Percentiles rank a stretch among this genome's conserved stretches.
phyloP scores from a whole-genome alignment of 2,888 invertebrate species.

The Perizoma affinitatum region DNA sequence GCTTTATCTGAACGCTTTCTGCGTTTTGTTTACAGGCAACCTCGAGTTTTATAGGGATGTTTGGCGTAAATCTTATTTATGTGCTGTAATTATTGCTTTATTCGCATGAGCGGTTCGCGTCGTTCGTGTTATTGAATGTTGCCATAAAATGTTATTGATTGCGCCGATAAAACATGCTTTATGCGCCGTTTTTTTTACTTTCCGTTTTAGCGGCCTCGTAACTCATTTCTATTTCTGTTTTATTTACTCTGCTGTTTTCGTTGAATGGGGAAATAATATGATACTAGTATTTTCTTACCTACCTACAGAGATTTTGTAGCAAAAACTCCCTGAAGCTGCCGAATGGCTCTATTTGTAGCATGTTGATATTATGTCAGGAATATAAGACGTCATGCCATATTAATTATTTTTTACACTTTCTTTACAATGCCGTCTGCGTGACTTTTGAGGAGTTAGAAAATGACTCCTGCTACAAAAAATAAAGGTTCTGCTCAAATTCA shows the following conservation, averaged over 20 bases:
- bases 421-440: too few relatives aligned
- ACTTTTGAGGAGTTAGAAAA: too few relatives aligned
- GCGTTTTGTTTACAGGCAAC: slow-evolving; percentile 75
- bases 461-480: too few relatives aligned
- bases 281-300: background rate
- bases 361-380: too few relatives aligned
- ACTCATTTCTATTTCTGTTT: slow-evolving; percentile 51
- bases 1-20: slow-evolving; percentile 65
- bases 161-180: slow-evolving; percentile 74
- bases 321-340: too few relatives aligned
- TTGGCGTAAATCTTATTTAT: slow-evolving; percentile 78
- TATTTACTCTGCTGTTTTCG: slow-evolving; percentile 27
- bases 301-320: background rate
- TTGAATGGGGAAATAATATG: background rate
- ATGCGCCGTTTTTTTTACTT: slow-evolving; percentile 65
- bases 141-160: slow-evolving; percentile 81
- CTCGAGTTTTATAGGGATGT: slow-evolving; percentile 67
- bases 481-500: too few relatives aligned
- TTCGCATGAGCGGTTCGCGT: slow-evolving; percentile 70
- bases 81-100: slow-evolving; percentile 79
- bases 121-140: slow-evolving; percentile 78
- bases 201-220: slow-evolving; percentile 60
- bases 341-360: too few relatives aligned
- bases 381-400: too few relatives aligned
- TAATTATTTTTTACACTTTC: too few relatives aligned